These are phyloP conservation scores for Falco punctatus DNA, from an alignment of 2,113 vertebrate species.

Conservation along the genomic window DNA sequence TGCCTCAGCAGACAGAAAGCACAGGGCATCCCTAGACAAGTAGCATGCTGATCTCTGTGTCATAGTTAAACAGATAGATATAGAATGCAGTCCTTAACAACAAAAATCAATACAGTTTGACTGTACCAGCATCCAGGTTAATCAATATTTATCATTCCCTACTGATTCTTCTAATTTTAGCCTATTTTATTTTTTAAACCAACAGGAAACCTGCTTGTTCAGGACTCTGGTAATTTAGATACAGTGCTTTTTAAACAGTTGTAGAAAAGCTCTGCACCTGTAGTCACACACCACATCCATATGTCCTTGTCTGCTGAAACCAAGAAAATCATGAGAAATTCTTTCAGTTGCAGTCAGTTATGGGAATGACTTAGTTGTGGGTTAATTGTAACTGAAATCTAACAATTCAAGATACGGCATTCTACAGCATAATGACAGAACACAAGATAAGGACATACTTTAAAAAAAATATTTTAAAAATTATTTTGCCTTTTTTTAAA, in stretches of 20 bases:
- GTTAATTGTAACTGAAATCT: background rate
- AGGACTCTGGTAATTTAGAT: background rate
- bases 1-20: background rate
- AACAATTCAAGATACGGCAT: accelerated
- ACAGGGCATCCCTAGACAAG: background rate
- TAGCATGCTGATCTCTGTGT: background rate
- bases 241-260: background rate
- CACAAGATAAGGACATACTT: background rate
- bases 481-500: background rate
- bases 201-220: conserved; percentile 5
- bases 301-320: background rate
- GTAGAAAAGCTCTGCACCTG: background rate
- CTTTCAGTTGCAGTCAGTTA: background rate
- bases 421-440: background rate
- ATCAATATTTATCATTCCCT: conserved; percentile 41
- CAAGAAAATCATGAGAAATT: background rate
- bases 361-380: background rate
- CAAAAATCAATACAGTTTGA: conserved; percentile 38
- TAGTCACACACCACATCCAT: background rate
- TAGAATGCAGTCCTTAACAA: background rate
- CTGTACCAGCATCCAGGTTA: background rate
- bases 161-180: background rate
- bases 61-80: background rate
- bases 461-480: background rate
- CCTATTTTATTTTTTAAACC: background rate